Conservation (phyloP, 1,140 invertebrate species). For the Zaprionus gabonicus region DNA sequence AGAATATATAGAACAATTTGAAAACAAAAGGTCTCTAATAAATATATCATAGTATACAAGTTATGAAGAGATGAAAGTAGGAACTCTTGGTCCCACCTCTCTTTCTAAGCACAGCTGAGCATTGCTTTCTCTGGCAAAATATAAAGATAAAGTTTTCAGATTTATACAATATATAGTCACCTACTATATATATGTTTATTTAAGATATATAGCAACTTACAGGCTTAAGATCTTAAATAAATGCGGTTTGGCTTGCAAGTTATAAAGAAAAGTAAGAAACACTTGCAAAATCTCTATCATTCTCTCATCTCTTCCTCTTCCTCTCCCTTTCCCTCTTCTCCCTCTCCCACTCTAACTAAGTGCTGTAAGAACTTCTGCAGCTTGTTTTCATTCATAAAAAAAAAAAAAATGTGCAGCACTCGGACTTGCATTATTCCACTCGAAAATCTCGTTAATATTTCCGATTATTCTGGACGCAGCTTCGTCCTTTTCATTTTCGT, state of each 20-base stretch:
- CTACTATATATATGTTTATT: background rate
- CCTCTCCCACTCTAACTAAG: background rate
- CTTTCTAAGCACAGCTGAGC: background rate
- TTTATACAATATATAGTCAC: background rate
- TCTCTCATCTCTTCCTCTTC: background rate
- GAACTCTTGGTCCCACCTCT: too few relatives aligned
- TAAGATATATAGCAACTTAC: background rate
- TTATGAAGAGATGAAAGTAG: too few relatives aligned
- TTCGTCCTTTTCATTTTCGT: background rate
- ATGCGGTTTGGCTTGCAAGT: background rate
- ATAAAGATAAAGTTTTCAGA: background rate
- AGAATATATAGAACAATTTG: background rate
- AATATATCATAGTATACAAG: background rate
- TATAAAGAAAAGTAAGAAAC: background rate
- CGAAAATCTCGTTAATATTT: constrained; percentile 8
- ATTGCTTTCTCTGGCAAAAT: background rate
- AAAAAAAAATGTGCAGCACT: background rate
- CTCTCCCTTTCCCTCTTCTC: background rate
- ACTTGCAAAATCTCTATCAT: background rate
- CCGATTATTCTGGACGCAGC: background rate
- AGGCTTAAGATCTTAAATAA: background rate
- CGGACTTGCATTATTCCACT: constrained; percentile 7
- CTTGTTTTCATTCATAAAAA: background rate
- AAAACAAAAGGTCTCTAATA: background rate
- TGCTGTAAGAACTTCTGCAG: background rate